Base-by-base conservation (phyloP, 2,797 vertebrate species). In the Pseudochirops cupreus region DNA sequence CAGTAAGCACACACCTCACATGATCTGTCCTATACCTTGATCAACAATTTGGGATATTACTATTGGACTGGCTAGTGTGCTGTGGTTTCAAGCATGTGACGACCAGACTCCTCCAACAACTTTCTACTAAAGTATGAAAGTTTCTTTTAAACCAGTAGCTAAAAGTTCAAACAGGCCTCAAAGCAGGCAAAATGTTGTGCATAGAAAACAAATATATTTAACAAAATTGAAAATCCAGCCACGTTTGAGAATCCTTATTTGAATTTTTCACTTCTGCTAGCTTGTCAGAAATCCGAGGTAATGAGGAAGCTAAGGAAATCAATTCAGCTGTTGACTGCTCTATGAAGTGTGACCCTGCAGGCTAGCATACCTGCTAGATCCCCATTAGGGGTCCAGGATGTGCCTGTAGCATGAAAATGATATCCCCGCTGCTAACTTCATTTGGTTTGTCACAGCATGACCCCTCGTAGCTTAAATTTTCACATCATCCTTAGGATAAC, bases 281-380 rank as follows among this genome's bases (percentile, higher is more conserved):
- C 12, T 94, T 98, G 53, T 96, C 92, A 95, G 56, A 46, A 97
- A 18, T 91, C 12, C 6, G 91, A 96, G 92, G 94, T 74, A 97
- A 94, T 94, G 46, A 97, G 67, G 33, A 97, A 93, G 14, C 56
- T 95, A 95, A 96, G 96, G 94, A 95, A 91, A 46, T 58, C 24
- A 59, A 16, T 97, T 95, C 46, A 90, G 3, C 10, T 92, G 56
- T 89, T 97, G 93, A 92, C 29, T 95, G 18, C 12, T 96, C n/a
- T 62, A 53, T 93, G 59, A 95, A 95, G 21, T 58, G 39, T 95
- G 94, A 93, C 92, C 96, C 28, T 7, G 0, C 33, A 96, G 90
- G 67, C 56, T 94, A 59, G 55, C 0, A 50, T 90, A 91, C 29
- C 92, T 96, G 31, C 90, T 95, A 97, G 56, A 91, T 62, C 91